Percentiles rank a stretch among this genome's conserved stretches.
Evolutionary conservation across 2,797 vertebrate genomes (phyloP).

Genomic region (Harpagifer antarcticus): DNA sequence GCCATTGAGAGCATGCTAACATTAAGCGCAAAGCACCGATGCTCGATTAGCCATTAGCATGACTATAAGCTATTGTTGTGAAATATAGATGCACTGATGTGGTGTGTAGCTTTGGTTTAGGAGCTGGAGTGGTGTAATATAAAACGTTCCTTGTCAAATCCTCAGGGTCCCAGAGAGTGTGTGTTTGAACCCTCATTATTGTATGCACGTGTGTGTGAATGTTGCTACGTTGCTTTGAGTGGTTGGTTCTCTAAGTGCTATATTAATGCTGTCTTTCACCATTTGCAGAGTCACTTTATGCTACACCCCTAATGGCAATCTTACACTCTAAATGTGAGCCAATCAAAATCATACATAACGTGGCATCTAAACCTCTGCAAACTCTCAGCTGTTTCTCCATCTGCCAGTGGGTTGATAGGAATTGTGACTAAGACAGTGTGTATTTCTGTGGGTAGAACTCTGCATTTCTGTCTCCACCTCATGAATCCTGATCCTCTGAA

Average conservation of each 20-base stretch:
- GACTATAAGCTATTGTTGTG: not conserved
- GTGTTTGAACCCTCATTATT: too few species aligned
- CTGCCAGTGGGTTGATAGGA: conserved; percentile 12
- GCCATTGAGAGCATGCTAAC: not conserved
- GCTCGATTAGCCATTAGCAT: not conserved
- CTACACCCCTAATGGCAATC: too few species aligned
- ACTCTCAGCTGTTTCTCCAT: not conserved
- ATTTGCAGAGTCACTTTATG: not conserved
- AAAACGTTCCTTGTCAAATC: too few species aligned
- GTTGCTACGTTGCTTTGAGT: too few species aligned
- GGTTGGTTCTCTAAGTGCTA: too few species aligned
- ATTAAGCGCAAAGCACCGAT: not conserved
- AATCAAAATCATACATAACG: conserved; percentile 3
- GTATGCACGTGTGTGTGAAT: too few species aligned
- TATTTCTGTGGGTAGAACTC: not conserved
- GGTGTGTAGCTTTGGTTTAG: too few species aligned
- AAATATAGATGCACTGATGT: not conserved
- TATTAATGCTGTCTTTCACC: too few species aligned
- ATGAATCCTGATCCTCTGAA: conserved; percentile 17
- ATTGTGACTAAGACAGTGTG: not conserved
- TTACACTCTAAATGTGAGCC: not conserved
- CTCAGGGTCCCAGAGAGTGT: too few species aligned
- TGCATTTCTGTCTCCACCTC: conserved; percentile 7
- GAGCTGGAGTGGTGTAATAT: too few species aligned
- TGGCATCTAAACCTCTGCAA: conserved; percentile 6